Percentiles rank a stretch among this genome's conserved stretches.
These are phyloP conservation scores for Urophycis tenuis DNA, from an alignment of 2,797 vertebrate species.

Conservation along the genomic window DNA sequence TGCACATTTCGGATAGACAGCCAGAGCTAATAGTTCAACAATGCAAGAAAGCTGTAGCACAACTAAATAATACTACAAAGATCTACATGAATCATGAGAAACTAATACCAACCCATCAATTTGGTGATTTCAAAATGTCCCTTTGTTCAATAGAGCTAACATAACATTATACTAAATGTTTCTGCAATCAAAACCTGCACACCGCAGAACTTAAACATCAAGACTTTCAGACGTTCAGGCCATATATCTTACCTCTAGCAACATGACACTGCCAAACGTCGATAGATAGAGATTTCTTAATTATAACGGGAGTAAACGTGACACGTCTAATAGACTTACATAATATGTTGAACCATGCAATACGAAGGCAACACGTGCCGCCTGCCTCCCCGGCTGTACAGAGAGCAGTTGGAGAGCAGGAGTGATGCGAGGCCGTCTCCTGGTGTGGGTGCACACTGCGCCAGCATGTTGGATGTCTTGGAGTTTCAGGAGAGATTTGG, in stretches of 20 bases:
- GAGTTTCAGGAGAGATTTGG: too few species aligned
- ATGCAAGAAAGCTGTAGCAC: not conserved
- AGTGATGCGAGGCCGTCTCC: not conserved
- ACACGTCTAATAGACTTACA: not conserved
- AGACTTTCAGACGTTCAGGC: not conserved
- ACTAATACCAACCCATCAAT: not conserved
- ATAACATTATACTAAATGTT: not conserved
- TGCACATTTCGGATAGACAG: not conserved
- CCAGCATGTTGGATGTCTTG: not conserved
- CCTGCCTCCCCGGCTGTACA: not conserved
- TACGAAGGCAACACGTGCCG: not conserved
- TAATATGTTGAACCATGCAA: not conserved
- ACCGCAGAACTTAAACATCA: not conserved
- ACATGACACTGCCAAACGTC: not conserved
- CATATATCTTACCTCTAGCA: not conserved
- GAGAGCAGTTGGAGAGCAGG: not conserved
- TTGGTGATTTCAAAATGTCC: not conserved
- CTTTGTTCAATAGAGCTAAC: too few species aligned
- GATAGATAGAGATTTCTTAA: not conserved
- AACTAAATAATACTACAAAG: not conserved
- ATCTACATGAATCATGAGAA: too few species aligned
- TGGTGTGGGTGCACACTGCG: not conserved
- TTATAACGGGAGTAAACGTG: too few species aligned
- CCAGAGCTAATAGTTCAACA: not conserved
- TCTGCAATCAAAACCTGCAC: not conserved